phyloP scores from a whole-genome alignment of 2,888 invertebrate species.

The Agrilus mali region DNA sequence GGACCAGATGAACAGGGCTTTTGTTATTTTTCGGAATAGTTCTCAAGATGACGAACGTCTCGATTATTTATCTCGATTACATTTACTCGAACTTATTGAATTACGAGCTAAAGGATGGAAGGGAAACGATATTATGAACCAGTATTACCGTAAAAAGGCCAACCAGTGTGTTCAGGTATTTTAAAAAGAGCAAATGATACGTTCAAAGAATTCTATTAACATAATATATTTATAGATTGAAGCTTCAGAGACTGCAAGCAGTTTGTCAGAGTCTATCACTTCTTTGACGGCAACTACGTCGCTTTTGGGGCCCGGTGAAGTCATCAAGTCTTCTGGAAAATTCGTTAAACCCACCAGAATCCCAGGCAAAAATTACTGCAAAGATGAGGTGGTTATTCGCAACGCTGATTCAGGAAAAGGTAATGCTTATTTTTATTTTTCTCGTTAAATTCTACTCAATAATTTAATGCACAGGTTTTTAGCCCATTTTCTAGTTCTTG shows the following conservation, averaged over 20 bases:
- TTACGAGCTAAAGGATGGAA: conserved; percentile 86
- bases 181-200: not conserved
- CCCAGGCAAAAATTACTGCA: conserved; percentile 85
- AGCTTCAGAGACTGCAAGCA: conserved; percentile 25
- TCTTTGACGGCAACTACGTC: conserved; percentile 38
- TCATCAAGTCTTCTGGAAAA: conserved; percentile 79
- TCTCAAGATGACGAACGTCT: conserved; percentile 79
- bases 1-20: conserved; percentile 74
- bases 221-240: conserved; percentile 22
- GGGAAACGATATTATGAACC: conserved; percentile 69
- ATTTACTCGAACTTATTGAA: conserved; percentile 85
- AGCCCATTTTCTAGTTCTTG: not conserved
- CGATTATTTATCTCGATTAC: conserved; percentile 73
- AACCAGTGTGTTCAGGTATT: conserved; percentile 27
- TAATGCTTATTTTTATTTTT: conserved; percentile 28
- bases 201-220: no score
- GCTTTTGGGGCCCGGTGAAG: conserved; percentile 70
- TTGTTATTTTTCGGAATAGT: conserved; percentile 78
- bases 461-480: not conserved
- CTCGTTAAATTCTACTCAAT: not conserved
- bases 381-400: conserved; percentile 89
- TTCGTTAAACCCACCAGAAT: conserved; percentile 80
- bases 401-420: conserved; percentile 96
- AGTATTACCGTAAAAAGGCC: conserved; percentile 60
- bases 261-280: conserved; percentile 36